Base-by-base conservation (phyloP, 2,113 vertebrate species). In the Globicephala melas region DNA sequence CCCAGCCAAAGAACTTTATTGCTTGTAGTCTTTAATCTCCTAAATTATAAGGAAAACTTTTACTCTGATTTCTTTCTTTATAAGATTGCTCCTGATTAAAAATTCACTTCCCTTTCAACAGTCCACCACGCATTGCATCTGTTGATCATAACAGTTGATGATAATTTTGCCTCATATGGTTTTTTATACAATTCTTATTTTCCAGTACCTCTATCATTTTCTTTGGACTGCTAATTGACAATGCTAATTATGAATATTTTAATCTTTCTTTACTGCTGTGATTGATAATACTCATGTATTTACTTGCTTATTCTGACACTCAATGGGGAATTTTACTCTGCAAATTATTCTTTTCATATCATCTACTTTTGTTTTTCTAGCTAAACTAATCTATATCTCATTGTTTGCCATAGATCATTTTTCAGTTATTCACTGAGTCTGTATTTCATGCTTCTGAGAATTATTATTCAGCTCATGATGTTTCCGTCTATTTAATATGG, bases 21-120 rank as follows among this genome's bases (percentile, higher is more conserved):
- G 4, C 3, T 58, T 67, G 3, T 33, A 25, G 31, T 81, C 2
- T 58, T 6, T 28, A 96, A 87, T 89, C 58, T 50, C 33, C 2
- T 84, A 9, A 96, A 68, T 90, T 55, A 63, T 70, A 95, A 95
- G 92, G 73, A 81, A 76, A 87, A 94, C 0, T 63, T 84, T 97
- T 33, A 25, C 58, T 83, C 1, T 85, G 84, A 80, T 95, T 96
- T 97, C 8, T 86, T n/a, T n/a, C 31, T 85, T 95, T 79, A 84
- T 65, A 58, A 70, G 47, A n/a, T 10, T 91, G 8, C 68, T 62
- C 44, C 62, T 94, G 17, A 93, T 88, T 97, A 96, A 31, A 89
- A n/a, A 87, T 84, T 92, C 63, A 18, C 65, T 77, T 97, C 25
- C 55, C 26, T 71, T 89, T 79, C 47, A 90, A 38, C 53, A 81